phyloP scores from a whole-genome alignment of 2,797 vertebrate genomes.

The Rhinella marina region DNA sequence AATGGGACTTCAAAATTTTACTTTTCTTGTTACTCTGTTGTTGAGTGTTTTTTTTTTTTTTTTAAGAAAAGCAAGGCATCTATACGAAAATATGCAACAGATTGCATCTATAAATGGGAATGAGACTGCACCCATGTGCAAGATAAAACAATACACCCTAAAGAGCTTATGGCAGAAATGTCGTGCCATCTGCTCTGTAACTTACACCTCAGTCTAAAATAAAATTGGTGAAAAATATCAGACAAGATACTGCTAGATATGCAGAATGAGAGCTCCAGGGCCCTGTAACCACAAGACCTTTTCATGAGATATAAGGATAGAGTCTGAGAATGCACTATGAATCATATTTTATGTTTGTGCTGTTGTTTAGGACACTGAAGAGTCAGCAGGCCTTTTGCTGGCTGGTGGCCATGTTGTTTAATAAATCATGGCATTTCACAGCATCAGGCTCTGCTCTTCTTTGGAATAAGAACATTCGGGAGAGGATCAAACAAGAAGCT shows the following conservation, averaged over 20 bases:
- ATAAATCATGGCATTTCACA: slow-evolving; percentile 55
- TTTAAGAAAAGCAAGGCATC: slow-evolving; percentile 35
- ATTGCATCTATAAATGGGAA: slow-evolving; percentile 54
- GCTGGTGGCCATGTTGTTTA: slow-evolving; percentile 51
- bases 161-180: slow-evolving; percentile 44
- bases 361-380: slow-evolving; percentile 58
- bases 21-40: background rate
- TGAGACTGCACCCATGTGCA: slow-evolving; percentile 49
- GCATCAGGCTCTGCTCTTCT: slow-evolving; percentile 40
- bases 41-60: background rate
- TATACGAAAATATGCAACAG: slow-evolving; percentile 52
- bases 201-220: slow-evolving; percentile 57
- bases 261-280: slow-evolving; percentile 50
- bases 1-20: background rate
- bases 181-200: slow-evolving; percentile 56
- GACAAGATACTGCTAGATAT: slow-evolving; percentile 40
- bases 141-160: slow-evolving; percentile 60
- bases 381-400: slow-evolving; percentile 59
- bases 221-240: slow-evolving; percentile 48
- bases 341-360: slow-evolving; percentile 61
- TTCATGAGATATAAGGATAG: slow-evolving; percentile 55
- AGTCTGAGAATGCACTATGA: slow-evolving; percentile 48
- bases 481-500: slow-evolving; percentile 29
- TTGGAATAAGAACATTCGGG: slow-evolving; percentile 43
- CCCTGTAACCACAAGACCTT: slow-evolving; percentile 52